phyloP scores from a whole-genome alignment of 1,140 invertebrate species.

The Drosophila setifemur region DNA sequence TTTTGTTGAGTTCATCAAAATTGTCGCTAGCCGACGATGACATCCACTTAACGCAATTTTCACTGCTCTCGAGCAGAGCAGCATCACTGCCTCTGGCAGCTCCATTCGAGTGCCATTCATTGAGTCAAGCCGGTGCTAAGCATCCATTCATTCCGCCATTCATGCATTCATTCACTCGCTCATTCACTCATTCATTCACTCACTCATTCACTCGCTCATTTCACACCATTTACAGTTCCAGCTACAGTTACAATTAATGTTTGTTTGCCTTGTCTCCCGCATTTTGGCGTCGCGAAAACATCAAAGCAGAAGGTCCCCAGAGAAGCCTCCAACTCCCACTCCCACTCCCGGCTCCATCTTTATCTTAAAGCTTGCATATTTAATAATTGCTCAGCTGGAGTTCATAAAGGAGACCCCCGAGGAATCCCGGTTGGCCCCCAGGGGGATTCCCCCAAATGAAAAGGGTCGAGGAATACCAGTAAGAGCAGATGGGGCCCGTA shows the following conservation, averaged over 20 bases:
- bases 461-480: slow-evolving; percentile 71
- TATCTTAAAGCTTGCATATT: slow-evolving; percentile 63
- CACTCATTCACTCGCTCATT: slow-evolving; percentile 30
- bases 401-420: slow-evolving; percentile 57
- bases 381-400: slow-evolving; percentile 66
- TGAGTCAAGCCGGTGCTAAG: slow-evolving; percentile 42
- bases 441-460: slow-evolving; percentile 39
- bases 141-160: slow-evolving; percentile 48
- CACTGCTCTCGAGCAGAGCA: slow-evolving; percentile 16
- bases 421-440: slow-evolving; percentile 36
- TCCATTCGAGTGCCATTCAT: slow-evolving; percentile 63
- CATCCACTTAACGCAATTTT: slow-evolving; percentile 73
- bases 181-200: slow-evolving; percentile 42
- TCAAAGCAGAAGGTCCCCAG: too few species aligned
- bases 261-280: slow-evolving; percentile 70
- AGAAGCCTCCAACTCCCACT: slow-evolving; percentile 10
- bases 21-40: slow-evolving; percentile 62
- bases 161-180: slow-evolving; percentile 39
- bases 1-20: slow-evolving; percentile 80
- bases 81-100: slow-evolving; percentile 37
- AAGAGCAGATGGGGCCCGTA: slow-evolving; percentile 20
- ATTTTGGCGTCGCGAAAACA: slow-evolving; percentile 39
- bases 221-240: slow-evolving; percentile 65
- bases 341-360: slow-evolving; percentile 13
- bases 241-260: slow-evolving; percentile 73